phyloP scores from a whole-genome alignment of 2,113 vertebrate species.

The Bubo blakistoni region DNA sequence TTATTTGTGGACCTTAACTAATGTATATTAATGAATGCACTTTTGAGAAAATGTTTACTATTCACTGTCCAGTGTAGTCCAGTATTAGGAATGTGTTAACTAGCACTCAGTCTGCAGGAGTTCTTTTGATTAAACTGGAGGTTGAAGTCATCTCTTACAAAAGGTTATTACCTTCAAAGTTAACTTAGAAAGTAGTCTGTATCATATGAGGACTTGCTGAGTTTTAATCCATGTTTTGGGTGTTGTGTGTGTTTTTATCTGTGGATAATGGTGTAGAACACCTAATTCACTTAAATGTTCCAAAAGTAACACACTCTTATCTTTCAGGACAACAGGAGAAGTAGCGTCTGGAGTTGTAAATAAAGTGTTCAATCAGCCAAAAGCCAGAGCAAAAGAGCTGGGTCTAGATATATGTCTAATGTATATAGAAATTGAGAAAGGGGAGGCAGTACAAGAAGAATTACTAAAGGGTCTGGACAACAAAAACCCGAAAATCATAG shows the following conservation, averaged over 20 bases:
- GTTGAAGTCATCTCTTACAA: background rate
- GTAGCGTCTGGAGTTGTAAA: slow-evolving; percentile 95
- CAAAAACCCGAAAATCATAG: slow-evolving; percentile 96
- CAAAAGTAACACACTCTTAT: background rate
- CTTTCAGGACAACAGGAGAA: slow-evolving; percentile 90
- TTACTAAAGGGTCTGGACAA: slow-evolving; percentile 95
- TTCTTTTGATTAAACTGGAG: background rate
- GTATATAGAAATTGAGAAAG: slow-evolving; percentile 96
- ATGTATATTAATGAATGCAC: background rate
- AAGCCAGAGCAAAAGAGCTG: slow-evolving; percentile 94
- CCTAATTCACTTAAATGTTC: background rate
- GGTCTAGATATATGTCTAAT: slow-evolving; percentile 92
- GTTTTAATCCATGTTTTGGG: background rate
- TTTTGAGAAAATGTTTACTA: background rate
- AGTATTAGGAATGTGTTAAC: background rate
- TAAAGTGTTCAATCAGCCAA: slow-evolving; percentile 98
- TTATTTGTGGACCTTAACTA: background rate
- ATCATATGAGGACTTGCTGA: background rate
- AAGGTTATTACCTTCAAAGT: background rate
- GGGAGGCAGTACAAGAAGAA: slow-evolving; percentile 92
- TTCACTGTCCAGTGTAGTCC: background rate
- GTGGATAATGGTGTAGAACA: background rate
- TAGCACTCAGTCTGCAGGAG: background rate
- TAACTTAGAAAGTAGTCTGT: background rate
- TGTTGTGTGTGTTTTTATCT: background rate